A percentile compares a stretch with the other conserved stretches of the same genome.
Evolutionary conservation across 2,888 invertebrate genomes (phyloP).

Genomic region (Coleophora deauratella): DNA sequence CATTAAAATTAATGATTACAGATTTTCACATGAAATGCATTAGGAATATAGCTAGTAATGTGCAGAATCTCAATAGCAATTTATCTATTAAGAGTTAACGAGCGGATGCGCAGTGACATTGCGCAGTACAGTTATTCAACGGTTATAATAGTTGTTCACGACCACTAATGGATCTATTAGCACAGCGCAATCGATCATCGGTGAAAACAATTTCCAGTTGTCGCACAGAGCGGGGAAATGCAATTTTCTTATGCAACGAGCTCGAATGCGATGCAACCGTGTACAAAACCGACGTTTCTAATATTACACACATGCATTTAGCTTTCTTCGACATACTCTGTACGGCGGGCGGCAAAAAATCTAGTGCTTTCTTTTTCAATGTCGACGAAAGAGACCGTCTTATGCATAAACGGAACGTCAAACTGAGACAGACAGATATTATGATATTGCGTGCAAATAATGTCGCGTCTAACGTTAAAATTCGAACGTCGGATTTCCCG

Average conservation of each 20-base stretch:
- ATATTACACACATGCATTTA: constrained; percentile 66
- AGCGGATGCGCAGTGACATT: not conserved
- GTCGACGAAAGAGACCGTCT: constrained; percentile 44
- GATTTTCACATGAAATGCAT: no score
- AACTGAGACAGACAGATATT: constrained; percentile 41
- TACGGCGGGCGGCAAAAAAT: constrained; percentile 58
- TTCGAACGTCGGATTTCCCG: constrained; percentile 41
- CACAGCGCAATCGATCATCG: constrained; percentile 11
- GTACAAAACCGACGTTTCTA: constrained; percentile 61
- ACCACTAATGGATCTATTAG: not conserved
- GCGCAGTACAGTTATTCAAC: not conserved
- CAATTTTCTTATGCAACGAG: constrained; percentile 68
- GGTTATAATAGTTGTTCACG: constrained; percentile 1
- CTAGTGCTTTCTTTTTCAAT: constrained; percentile 72
- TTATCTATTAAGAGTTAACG: not conserved
- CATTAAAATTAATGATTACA: no score
- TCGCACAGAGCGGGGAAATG: constrained; percentile 45
- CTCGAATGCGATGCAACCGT: constrained; percentile 52
- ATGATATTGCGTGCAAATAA: constrained; percentile 45
- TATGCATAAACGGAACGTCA: constrained; percentile 23
- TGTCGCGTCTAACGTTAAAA: constrained; percentile 39
- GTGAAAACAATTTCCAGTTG: constrained; percentile 24
- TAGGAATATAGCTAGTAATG: no score
- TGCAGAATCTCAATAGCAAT: no score
- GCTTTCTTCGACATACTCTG: constrained; percentile 71